These are phyloP conservation scores for Apeltes quadracus DNA, from an alignment of 2,113 vertebrate genomes.

Conservation along the genomic window DNA sequence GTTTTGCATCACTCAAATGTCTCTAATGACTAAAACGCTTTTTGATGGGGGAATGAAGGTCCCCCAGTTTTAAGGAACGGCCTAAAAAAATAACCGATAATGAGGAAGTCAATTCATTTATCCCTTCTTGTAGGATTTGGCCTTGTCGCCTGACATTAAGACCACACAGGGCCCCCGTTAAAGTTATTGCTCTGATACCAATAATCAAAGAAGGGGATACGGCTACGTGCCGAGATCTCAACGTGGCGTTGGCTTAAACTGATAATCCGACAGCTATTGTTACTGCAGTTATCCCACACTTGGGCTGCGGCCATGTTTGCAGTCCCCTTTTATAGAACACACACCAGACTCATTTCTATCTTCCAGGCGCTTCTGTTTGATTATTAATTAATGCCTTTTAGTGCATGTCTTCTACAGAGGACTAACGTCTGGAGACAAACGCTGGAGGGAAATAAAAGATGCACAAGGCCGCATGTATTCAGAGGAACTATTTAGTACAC, in stretches of 20 bases:
- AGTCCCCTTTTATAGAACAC: constrained; percentile 19
- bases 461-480: constrained; percentile 10
- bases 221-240: constrained; percentile 39
- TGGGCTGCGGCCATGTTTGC: constrained; percentile 43
- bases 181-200: constrained; percentile 34
- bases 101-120: constrained; percentile 22
- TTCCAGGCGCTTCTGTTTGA: constrained; percentile 32
- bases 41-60: background rate
- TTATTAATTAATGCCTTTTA: constrained; percentile 35
- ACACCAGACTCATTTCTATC: constrained; percentile 16
- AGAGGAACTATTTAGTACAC: constrained; percentile 24
- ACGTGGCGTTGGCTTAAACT: constrained; percentile 44
- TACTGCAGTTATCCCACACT: constrained; percentile 29
- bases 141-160: constrained; percentile 28
- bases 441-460: constrained; percentile 23
- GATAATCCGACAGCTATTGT: constrained; percentile 65
- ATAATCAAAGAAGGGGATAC: constrained; percentile 44
- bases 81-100: background rate
- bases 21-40: background rate
- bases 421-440: constrained; percentile 5
- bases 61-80: background rate
- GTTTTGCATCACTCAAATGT: background rate
- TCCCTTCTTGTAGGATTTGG: constrained; percentile 13
- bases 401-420: constrained; percentile 13
- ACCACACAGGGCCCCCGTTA: constrained; percentile 20